Evolutionary conservation across 2,113 vertebrate species (phyloP).

Genomic region (Crotalus tigris): DNA sequence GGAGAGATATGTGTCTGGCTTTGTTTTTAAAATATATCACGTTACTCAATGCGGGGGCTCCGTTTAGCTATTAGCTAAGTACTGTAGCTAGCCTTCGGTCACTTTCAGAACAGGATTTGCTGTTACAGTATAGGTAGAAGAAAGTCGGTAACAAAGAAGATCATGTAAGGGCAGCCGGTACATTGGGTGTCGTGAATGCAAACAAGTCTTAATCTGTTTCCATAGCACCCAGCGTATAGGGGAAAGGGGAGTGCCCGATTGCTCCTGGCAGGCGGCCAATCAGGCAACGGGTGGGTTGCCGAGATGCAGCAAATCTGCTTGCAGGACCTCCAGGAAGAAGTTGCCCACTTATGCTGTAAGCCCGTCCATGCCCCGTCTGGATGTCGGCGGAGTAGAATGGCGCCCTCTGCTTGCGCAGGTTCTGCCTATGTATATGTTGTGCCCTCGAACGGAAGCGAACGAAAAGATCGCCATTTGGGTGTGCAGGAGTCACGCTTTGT

Average conservation of each 20-base stretch:
- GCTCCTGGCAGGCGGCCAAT: neutral
- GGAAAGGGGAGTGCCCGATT: neutral
- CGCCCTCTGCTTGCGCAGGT: neutral
- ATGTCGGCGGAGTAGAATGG: neutral
- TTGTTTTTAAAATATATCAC: neutral
- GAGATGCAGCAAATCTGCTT: neutral
- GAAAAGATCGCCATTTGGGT: neutral
- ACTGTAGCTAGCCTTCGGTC: neutral
- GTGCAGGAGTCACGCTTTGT: neutral
- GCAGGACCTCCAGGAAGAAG: neutral
- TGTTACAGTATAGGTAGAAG: neutral
- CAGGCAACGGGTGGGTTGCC: neutral
- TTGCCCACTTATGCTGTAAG: neutral
- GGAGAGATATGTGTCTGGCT: neutral
- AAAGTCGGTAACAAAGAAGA: neutral
- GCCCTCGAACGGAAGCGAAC: neutral
- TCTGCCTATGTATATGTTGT: neutral
- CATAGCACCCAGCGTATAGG: neutral
- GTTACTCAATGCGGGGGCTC: neutral
- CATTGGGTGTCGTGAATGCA: neutral
- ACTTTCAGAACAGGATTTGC: neutral
- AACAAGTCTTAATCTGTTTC: neutral
- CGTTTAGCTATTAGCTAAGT: neutral
- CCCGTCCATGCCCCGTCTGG: neutral
- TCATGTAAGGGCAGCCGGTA: neutral